Conservation (phyloP, 2,888 invertebrate genomes). For the Nemurella pictetii region DNA sequence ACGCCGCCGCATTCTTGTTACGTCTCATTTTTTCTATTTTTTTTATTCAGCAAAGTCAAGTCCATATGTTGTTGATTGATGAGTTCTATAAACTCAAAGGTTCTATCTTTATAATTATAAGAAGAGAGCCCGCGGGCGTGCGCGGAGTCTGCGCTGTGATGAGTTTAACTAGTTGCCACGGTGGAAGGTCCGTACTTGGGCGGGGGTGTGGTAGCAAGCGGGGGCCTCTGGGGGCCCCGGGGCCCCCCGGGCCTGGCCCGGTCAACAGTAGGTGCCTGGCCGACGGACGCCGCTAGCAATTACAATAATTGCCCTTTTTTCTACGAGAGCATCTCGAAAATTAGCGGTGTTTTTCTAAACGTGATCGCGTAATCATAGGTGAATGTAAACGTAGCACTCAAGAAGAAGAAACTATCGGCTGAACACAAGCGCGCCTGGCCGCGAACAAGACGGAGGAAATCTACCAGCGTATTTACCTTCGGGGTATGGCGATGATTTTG, state of each 20-base stretch:
- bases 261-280: slow-evolving; percentile 1
- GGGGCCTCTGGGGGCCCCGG: background rate
- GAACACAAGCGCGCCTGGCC: background rate
- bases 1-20: slow-evolving; percentile 23
- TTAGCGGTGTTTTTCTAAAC: slow-evolving; percentile 32
- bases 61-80: slow-evolving; percentile 27
- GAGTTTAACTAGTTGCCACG: background rate
- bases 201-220: slow-evolving; percentile 15
- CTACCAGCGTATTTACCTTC: background rate
- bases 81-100: slow-evolving; percentile 11
- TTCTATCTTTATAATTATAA: slow-evolving; percentile 22
- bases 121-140: background rate
- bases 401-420: background rate
- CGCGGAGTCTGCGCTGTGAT: slow-evolving; percentile 1
- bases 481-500: background rate
- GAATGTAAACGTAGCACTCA: slow-evolving; percentile 20
- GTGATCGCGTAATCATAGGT: slow-evolving; percentile 13
- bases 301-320: slow-evolving; percentile 35
- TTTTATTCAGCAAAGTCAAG: slow-evolving; percentile 5
- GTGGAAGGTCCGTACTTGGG: background rate
- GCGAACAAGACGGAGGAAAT: background rate
- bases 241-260: background rate
- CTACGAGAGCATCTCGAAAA: slow-evolving; percentile 30
- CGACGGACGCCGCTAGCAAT: slow-evolving; percentile 7
- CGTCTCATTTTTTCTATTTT: background rate